Base-by-base conservation (phyloP, 2,113 vertebrate species). In the Xiphias gladius region DNA sequence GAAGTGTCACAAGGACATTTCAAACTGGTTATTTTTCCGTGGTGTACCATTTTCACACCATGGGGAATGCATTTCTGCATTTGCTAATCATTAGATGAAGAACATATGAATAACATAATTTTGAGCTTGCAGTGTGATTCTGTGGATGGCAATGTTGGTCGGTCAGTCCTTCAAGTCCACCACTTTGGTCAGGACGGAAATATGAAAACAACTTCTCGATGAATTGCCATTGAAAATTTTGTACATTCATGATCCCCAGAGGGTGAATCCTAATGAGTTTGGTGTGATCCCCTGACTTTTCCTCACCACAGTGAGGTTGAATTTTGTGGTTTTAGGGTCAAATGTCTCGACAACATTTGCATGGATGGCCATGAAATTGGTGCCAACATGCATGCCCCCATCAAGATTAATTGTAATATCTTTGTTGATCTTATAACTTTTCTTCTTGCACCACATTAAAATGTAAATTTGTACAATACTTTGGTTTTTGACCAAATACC, bases 1-100 rank as follows among this genome's bases (percentile, higher is more conserved):
- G 0, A 71, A 79, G 43, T 50, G 26, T 19, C 65, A 32, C 64
- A 22, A 11, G 65, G 41, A 50, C 58, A 71, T 86, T 73, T 79
- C 22, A 24, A 24, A 11, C 32, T 7, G 48, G 14, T 63, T 65
- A 54, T 58, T 72, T 39, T 50, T 19, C 35, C 46, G 19, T 12
- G 43, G 14, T 13, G 4, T 9, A 50, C 55, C 14, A 2, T 58
- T 58, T 8, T 35, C 9, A n/a, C 30, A 54, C 6, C 7, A 1
- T 35, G 12, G 26, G 48, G 3, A 52, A 54, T 39, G 26, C 37
- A 28, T n/a, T 26, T 46, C 41, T 43, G 26, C 11, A 1, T n/a
- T 13, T n/a, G 19, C 20, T 48, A 70, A 54, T 9, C 20, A 13
- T 7, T 3, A 24, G 30, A 24, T n/a, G 9, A 66, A 50, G 16